Evolutionary conservation across 2,888 invertebrate species (phyloP), one percentile per base, ranked within the genome.

Genomic region (Erpobdella octoculata): DNA sequence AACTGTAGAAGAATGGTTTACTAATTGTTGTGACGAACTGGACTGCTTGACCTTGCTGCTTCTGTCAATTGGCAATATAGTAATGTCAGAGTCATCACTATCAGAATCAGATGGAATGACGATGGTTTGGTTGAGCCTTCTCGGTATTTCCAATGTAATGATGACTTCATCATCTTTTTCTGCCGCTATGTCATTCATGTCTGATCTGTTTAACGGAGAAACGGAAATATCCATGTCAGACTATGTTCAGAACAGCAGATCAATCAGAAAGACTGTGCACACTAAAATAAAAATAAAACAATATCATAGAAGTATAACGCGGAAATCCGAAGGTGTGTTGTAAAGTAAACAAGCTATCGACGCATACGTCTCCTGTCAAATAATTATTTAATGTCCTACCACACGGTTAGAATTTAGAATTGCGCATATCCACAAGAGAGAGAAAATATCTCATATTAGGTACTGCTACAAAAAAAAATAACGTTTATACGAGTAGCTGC

Each of bases 81-180:
- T 41, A 33, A 71, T 71, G 36, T 71, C 71, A n/a, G 71, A 67
- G 41, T 71, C 71, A 58, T 69, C 69, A 25, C 53, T 53, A 41
- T 71, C 71, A n/a, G 66, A 66, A 28, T 71, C 71, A 25, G 66
- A 66, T 37, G 71, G 33, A 28, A 71, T 71, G 37, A 71, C 37
- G 25, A 71, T 71, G 12, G 71, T 64, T 12, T 71, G 58, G 31
- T 35, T 36, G 15, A 37, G n/a, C 38, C 37, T 70, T 6, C 58
- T 67, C 15, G 71, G 71, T 48, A 71, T 59, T 67, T 71, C 71
- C 21, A 67, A n/a, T 3, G 67, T 71, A 48, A 71, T 67, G 58
- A 66, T 67, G 25, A 71, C 71, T 25, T 71, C 71, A 21, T 71
- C 71, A 8, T 71, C 71, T 12, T 67, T 33, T 18, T 59, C 58